These are phyloP conservation scores for Oriolus oriolus DNA, from an alignment of 2,113 vertebrate species.

Conservation along the genomic window DNA sequence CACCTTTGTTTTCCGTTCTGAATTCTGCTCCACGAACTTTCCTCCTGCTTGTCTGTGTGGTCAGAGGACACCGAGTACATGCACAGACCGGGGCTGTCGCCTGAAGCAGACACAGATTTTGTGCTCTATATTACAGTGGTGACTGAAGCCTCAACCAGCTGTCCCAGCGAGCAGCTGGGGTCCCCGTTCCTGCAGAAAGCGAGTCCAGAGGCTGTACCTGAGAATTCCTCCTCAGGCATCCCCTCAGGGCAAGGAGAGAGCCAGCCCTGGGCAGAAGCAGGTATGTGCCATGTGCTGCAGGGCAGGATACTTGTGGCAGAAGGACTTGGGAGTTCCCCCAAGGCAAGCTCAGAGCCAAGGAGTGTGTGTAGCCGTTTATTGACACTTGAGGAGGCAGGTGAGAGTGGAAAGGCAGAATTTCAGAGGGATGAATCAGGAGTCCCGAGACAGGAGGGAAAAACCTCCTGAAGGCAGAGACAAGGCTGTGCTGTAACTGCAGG, in stretches of 20 bases:
- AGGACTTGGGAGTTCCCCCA: not conserved
- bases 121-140: not conserved
- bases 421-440: not conserved
- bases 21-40: not conserved
- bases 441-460: not conserved
- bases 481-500: not conserved
- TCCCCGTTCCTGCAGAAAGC: not conserved
- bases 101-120: not conserved
- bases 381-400: not conserved
- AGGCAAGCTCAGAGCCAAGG: not conserved
- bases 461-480: not conserved
- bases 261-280: conserved; percentile 14
- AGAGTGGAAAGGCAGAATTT: not conserved
- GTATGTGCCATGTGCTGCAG: not conserved
- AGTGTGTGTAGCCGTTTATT: not conserved
- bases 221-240: not conserved
- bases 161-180: not conserved
- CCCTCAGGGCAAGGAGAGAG: not conserved
- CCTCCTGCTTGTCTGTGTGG: not conserved
- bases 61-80: fast-evolving
- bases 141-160: not conserved
- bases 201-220: not conserved
- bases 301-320: not conserved
- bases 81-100: fast-evolving
- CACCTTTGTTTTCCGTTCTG: not conserved